These are phyloP conservation scores for Anisognathus igniventris DNA, from an alignment of 2,797 vertebrate species.

Conservation along the genomic window DNA sequence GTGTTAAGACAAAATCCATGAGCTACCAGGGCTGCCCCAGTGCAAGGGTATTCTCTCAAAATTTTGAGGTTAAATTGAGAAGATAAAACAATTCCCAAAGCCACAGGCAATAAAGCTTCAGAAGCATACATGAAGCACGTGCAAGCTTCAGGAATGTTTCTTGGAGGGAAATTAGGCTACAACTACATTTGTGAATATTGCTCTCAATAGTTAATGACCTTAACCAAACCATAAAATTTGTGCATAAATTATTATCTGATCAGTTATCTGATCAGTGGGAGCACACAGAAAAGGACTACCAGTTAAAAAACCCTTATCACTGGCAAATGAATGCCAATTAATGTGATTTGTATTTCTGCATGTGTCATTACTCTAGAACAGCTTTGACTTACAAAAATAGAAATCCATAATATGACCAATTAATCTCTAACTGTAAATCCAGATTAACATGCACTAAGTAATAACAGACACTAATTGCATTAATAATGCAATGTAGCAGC, in stretches of 20 bases:
- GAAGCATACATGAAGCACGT: background rate
- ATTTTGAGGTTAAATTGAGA: background rate
- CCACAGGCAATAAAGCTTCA: background rate
- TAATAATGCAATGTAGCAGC: background rate
- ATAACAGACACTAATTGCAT: background rate
- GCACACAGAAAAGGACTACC: background rate
- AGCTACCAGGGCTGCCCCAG: background rate
- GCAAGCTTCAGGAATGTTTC: background rate
- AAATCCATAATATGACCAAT: background rate
- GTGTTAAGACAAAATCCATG: background rate
- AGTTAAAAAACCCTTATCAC: background rate
- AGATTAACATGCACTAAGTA: background rate
- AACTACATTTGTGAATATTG: background rate
- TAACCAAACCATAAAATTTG: background rate
- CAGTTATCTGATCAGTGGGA: background rate
- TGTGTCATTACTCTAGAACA: background rate
- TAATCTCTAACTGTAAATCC: background rate
- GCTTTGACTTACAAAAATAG: slow-evolving; percentile 4
- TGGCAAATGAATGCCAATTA: background rate
- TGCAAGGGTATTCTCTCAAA: background rate
- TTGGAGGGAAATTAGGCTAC: background rate
- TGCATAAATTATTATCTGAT: background rate
- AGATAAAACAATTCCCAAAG: background rate
- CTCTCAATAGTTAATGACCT: background rate
- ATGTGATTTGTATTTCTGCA: slow-evolving; percentile 6